Evolutionary conservation across 2,113 vertebrate species (phyloP), one percentile per base, ranked within the genome.

Genomic region (Megaptera novaeangliae): DNA sequence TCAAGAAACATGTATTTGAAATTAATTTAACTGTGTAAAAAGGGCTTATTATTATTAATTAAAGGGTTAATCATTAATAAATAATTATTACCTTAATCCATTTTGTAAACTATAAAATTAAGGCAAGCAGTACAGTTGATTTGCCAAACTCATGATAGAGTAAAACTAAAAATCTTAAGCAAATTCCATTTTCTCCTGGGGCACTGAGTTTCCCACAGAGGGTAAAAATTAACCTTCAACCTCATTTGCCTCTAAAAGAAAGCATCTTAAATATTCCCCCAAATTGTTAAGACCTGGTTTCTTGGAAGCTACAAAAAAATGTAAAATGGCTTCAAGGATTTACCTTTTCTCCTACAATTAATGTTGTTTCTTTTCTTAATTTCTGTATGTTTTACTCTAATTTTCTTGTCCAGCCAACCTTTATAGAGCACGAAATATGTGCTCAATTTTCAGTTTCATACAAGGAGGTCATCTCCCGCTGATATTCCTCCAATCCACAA

Each of bases 211-310:
- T 87, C 74, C 46, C 46, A 86, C 25, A 61, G 3, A 63, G 29
- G 63, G 9, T 49, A 82, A 88, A 91, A 86, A 88, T 77, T 74
- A 93, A 66, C 31, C 34, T 92, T 68, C 77, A 87, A 49, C 39
- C 15, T 88, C 39, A 81, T 52, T 80, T 97, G 55, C n/a, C 52
- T 97, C 49, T 92, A 82, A 94, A 92, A 90, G 34, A 64, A 90
- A 44, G 15, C 36, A 25, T 14, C 9, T 92, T 57, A 61, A n/a
- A 29, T n/a, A 44, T 77, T 46, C 39, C 41, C 55, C 63, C 44
- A 88, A 93, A 81, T 49, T 69, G 36, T 69, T 66, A 18, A 72
- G 83, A 85, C 10, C 6, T 95, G 41, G 34, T 49, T 81, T 93
- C 91, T 95, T 63, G 11, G 46, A 86, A 6, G 17, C 77, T 36